These are phyloP conservation scores for Lomographa bimaculata DNA, from an alignment of 2,888 invertebrate genomes.

Conservation along the genomic window DNA sequence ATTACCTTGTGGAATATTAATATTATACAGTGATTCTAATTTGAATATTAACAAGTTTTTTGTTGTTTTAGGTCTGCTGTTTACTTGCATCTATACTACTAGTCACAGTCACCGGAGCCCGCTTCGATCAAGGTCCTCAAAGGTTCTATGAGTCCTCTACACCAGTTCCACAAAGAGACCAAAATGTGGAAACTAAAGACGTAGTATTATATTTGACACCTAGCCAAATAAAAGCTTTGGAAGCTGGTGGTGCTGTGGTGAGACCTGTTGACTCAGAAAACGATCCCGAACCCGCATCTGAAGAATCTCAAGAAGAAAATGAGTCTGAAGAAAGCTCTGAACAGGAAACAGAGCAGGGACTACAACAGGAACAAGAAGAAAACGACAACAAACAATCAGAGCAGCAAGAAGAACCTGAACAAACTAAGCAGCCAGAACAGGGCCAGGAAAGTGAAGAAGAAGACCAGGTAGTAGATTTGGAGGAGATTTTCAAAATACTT, in stretches of 20 bases:
- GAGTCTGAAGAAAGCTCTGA: slow-evolving; percentile 21
- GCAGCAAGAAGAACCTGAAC: slow-evolving; percentile 25
- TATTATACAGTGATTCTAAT: slow-evolving; percentile 1
- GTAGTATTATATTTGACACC: slow-evolving; percentile 65
- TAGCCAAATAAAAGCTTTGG: slow-evolving; percentile 57
- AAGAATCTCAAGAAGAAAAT: slow-evolving; percentile 23
- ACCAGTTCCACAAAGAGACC: slow-evolving; percentile 26
- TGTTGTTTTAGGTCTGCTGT: slow-evolving; percentile 52
- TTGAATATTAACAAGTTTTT: slow-evolving; percentile 1
- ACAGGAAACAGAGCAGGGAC: slow-evolving; percentile 18
- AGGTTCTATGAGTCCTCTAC: slow-evolving; percentile 40
- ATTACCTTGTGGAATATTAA: too few species aligned
- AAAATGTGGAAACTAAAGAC: slow-evolving; percentile 52
- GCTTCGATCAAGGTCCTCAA: slow-evolving; percentile 50
- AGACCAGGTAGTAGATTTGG: slow-evolving; percentile 25
- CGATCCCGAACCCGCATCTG: slow-evolving; percentile 26
- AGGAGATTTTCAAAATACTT: slow-evolving; percentile 30
- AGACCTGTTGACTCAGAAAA: slow-evolving; percentile 34
- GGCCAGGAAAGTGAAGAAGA: slow-evolving; percentile 11
- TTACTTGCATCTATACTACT: slow-evolving; percentile 42
- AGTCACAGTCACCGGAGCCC: slow-evolving; percentile 39
- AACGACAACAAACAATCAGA: slow-evolving; percentile 24
- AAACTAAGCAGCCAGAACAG: slow-evolving; percentile 24
- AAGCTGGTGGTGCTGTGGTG: slow-evolving; percentile 48
- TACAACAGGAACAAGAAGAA: slow-evolving; percentile 15